Base-by-base conservation (phyloP, 2,888 invertebrate species). In the Caprella mutica region DNA sequence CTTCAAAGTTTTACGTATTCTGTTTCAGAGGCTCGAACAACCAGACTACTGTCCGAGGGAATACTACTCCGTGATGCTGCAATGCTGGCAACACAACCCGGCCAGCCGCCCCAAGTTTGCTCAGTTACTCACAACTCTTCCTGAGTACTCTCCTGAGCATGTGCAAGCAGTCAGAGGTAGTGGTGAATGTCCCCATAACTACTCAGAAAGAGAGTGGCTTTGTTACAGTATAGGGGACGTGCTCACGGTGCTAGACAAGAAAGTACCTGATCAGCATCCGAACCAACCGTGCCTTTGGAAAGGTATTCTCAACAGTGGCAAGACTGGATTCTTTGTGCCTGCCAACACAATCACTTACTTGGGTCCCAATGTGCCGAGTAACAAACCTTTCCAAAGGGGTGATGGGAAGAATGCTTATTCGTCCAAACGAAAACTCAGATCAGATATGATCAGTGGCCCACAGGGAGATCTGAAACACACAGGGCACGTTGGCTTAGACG, bases 401-500 rank as follows among this genome's bases (percentile, higher is more conserved):
- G 82, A 82, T 69, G 80, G 81, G 0, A 80, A 83, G 68, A 82
- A 80, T 61, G 77, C 78, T 0, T 77, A 77, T 62, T 70, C 70
- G 14, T 70, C 70, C 39, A 59, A 79, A 70, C 76, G 86, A 53
- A 83, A 84, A 66, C 77, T 92, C 55, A 80, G 86, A 58, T 83
- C 88, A 8, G 87, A 86, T 71, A 91, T 94, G 93, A 98, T 97
- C 69, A 93, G 94, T 48, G 84, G 87, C 60, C 97, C 98, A 0
- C 93, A 96, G 72, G 93, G 92, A 38, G 96, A 97, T 72, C 81
- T 97, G 21, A 89, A 93, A 69, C 98, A 98, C 72, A 97, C 93
- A 0, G 83, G 83, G 8, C 98, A 98, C 72, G 91, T 98, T 12
- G 97, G 97, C 0, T 78, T 93, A 42, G 97, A 98, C 72, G 97